Conservation (phyloP, 2,888 invertebrate species). For the Melinopterus prodromus region DNA sequence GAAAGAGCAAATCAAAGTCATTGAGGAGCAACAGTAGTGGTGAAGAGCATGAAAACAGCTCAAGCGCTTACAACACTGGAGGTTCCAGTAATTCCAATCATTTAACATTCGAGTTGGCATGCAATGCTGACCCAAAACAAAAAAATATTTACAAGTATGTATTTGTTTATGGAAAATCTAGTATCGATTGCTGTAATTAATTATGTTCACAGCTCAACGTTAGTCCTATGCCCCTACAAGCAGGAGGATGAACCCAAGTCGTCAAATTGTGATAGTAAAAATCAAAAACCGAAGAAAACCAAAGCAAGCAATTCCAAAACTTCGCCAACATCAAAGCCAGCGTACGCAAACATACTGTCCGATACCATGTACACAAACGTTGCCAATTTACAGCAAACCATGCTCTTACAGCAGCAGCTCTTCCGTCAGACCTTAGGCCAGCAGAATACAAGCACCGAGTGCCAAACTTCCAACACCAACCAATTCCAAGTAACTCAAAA, state of each 20-base stretch:
- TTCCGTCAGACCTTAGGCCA: constrained; percentile 64
- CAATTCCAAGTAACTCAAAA: constrained; percentile 50
- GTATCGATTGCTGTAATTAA: constrained; percentile 10
- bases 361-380: constrained; percentile 77
- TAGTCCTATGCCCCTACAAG: constrained; percentile 52
- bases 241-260: constrained; percentile 47
- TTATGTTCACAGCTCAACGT: constrained; percentile 50
- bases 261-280: constrained; percentile 50
- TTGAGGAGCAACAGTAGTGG: constrained; percentile 60
- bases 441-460: constrained; percentile 47
- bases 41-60: constrained; percentile 70
- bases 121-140: constrained; percentile 59
- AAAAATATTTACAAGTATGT: constrained; percentile 51
- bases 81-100: constrained; percentile 77
- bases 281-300: constrained; percentile 50
- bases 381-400: constrained; percentile 74
- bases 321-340: constrained; percentile 50
- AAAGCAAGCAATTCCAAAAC: constrained; percentile 51
- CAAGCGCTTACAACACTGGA: constrained; percentile 79
- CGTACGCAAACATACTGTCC: constrained; percentile 57
- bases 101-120: constrained; percentile 63
- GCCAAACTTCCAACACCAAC: constrained; percentile 44
- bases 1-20: constrained; percentile 51
- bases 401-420: constrained; percentile 72
- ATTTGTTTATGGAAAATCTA: constrained; percentile 41